Evolutionary conservation across 1,140 invertebrate genomes (phyloP).

Genomic region (Drosophila paulistorum): DNA sequence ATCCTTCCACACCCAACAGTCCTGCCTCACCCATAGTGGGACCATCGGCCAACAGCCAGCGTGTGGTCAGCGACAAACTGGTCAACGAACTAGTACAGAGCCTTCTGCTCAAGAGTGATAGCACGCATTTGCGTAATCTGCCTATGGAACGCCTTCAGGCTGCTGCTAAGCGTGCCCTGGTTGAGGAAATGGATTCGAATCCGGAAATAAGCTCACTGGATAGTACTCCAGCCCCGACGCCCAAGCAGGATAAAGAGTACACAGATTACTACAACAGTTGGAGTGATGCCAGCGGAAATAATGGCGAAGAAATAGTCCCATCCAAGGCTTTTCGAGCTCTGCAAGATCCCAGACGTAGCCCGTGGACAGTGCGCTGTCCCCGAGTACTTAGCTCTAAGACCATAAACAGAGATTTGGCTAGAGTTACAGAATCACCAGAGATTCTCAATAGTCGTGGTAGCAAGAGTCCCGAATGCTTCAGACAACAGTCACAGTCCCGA

Average conservation of each 20-base stretch:
- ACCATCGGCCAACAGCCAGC: conserved; percentile 56
- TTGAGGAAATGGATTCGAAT: conserved; percentile 83
- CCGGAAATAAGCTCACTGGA: conserved; percentile 80
- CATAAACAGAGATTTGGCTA: conserved; percentile 83
- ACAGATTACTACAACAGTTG: conserved; percentile 86
- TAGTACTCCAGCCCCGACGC: conserved; percentile 82
- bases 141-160: conserved; percentile 85
- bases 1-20: conserved; percentile 84
- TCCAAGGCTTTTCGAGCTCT: conserved; percentile 84
- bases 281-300: conserved; percentile 81
- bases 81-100: conserved; percentile 85
- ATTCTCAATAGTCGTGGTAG: conserved; percentile 60
- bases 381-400: conserved; percentile 85
- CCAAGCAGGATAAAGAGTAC: conserved; percentile 83
- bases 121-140: conserved; percentile 84
- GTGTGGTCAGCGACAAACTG: conserved; percentile 84
- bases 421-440: conserved; percentile 79
- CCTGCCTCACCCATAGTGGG: conserved; percentile 83
- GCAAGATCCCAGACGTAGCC: conserved; percentile 71
- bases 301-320: conserved; percentile 83
- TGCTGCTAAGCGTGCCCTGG: conserved; percentile 84
- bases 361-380: conserved; percentile 84
- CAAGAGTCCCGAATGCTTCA: conserved; percentile 74
- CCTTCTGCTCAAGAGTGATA: conserved; percentile 84
- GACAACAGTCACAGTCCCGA: conserved; percentile 56